Evolutionary conservation across 2,888 invertebrate genomes (phyloP), one percentile per base, ranked within the genome.

Genomic region (Anticlea derivata): DNA sequence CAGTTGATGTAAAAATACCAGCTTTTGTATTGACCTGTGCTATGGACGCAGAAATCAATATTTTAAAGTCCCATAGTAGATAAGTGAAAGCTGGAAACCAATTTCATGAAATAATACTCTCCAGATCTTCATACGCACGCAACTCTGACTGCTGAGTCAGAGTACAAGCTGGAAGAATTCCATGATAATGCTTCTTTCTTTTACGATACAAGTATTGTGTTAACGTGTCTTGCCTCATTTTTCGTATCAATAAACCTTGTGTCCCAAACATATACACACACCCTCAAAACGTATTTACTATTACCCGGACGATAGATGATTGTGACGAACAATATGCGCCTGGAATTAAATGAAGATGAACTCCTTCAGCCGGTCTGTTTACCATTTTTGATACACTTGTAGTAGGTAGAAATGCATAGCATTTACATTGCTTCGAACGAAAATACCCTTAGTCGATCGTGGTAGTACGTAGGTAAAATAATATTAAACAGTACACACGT

Each of bases 111-210:
- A 8, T 12, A 30, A 31, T 20, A 46, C 37, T 24, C 37, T 38
- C 29, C 12, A 10, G 5, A 31, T 31, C 30, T 45, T 30, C 45
- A 12, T 8, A 38, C 26, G 33, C 23, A 23, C 13, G n/a, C n/a
- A 23, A 27, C 12, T 33, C 22, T 22, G 12, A 38, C 37, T 46
- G n/a, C 38, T n/a, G 38, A n/a, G n/a, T n/a, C n/a, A n/a, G n/a
- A n/a, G n/a, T 31, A 38, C 46, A 33, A n/a, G 17, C 24, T 6
- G 11, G 29, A 12, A 11, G 35, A 35, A 35, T 29, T 46, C 2
- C 17, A 24, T 24, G 10, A 26, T 10, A 12, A 37, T 10, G 26
- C 27, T 46, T 23, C 12, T 22, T 17, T 2, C 2, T 17, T 17
- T 17, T 17, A 4, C 4, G 2, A 17, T 4, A 17, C 17, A 17